Evolutionary conservation across 2,888 invertebrate species (phyloP).

Genomic region (Gibbula magus): DNA sequence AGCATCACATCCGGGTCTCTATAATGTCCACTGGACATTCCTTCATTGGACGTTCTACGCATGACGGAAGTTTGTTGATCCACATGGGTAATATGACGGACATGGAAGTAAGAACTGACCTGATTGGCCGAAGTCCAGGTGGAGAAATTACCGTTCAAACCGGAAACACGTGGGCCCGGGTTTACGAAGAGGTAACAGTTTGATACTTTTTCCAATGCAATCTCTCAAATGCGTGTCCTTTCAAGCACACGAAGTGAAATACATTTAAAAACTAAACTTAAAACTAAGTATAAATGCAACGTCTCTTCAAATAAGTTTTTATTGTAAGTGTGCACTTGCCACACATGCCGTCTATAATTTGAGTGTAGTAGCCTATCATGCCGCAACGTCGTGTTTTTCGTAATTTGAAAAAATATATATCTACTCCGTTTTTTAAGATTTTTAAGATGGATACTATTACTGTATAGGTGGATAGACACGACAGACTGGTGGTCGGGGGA

Average conservation of each 20-base stretch:
- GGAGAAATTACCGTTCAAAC: constrained; percentile 22
- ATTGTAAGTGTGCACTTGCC: too few relatives aligned
- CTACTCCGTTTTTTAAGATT: too few relatives aligned
- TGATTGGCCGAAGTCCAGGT: neutral
- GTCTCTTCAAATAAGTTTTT: too few relatives aligned
- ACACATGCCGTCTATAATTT: too few relatives aligned
- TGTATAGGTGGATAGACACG: constrained; percentile 42
- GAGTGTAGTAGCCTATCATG: too few relatives aligned
- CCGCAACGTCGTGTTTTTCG: too few relatives aligned
- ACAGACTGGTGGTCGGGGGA: constrained; percentile 57
- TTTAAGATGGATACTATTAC: too few relatives aligned
- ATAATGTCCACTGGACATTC: constrained; percentile 5
- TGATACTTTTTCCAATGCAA: neutral
- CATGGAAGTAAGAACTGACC: neutral
- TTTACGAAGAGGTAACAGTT: constrained; percentile 24
- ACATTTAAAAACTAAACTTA: too few relatives aligned
- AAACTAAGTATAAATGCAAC: too few relatives aligned
- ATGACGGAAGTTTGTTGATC: constrained; percentile 2
- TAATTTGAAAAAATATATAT: too few relatives aligned
- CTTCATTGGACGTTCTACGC: constrained; percentile 5
- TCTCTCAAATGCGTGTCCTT: too few relatives aligned
- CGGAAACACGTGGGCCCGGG: constrained; percentile 31
- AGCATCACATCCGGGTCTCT: neutral
- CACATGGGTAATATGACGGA: neutral
- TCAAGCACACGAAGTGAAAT: too few relatives aligned